Evolutionary conservation across 1,140 invertebrate genomes (phyloP).

Genomic region (Anthonomus grandis): DNA sequence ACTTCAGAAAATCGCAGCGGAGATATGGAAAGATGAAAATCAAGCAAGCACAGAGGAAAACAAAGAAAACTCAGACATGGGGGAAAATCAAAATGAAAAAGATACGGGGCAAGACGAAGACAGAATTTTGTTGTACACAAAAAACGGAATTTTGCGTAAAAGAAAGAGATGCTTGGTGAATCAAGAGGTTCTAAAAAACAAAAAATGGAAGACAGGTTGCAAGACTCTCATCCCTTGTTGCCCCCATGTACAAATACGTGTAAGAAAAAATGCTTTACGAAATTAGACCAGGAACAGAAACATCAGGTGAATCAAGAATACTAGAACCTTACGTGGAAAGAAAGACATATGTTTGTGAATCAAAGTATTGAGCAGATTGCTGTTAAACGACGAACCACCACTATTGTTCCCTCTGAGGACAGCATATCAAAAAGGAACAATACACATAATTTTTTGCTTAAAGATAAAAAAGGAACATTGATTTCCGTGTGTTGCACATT

Average conservation of each 20-base stretch:
- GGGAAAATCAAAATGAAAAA: neutral
- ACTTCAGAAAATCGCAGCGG: neutral
- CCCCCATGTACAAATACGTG: neutral
- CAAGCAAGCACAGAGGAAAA: neutral
- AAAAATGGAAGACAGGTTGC: neutral
- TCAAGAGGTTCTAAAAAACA: neutral
- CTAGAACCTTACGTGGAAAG: neutral
- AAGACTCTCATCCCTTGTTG: neutral
- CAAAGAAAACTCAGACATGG: neutral
- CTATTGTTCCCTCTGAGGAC: neutral
- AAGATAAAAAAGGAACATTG: neutral
- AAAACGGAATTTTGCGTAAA: neutral
- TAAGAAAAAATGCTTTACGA: too few relatives aligned
- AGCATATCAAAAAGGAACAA: neutral
- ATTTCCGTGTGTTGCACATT: neutral
- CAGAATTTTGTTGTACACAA: neutral
- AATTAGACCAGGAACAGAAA: neutral
- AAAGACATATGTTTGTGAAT: neutral
- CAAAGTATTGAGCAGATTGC: neutral
- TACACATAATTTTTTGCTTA: neutral
- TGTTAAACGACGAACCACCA: neutral
- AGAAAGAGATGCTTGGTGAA: neutral
- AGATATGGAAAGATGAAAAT: neutral
- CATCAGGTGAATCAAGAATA: neutral
- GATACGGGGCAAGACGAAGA: neutral